Conservation (phyloP, 2,113 vertebrate species). For the Channa argus region DNA sequence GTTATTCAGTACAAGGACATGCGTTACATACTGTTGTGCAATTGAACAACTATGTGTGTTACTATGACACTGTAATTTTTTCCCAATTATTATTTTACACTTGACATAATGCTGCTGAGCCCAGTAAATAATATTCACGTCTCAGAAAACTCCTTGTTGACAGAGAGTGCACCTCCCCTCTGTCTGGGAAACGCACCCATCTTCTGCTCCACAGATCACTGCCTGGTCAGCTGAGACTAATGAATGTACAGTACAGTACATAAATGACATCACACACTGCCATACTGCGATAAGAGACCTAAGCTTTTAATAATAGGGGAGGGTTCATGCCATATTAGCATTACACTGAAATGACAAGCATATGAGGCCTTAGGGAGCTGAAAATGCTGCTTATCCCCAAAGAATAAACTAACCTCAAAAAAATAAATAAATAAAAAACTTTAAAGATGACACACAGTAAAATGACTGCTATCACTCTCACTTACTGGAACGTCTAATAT, state of each 20-base stretch:
- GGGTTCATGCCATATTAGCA: conserved; percentile 20
- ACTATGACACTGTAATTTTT: too few species aligned
- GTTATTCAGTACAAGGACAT: too few species aligned
- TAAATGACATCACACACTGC: conserved; percentile 28
- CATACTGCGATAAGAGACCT: conserved; percentile 14
- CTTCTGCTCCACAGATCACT: conserved; percentile 35
- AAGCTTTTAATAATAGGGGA: conserved; percentile 23
- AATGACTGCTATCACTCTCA: conserved; percentile 3
- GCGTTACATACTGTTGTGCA: too few species aligned
- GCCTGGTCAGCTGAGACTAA: conserved; percentile 40
- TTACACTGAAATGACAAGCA: conserved; percentile 43
- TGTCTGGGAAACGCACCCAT: conserved; percentile 16
- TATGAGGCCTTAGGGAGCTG: conserved; percentile 22
- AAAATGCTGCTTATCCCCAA: conserved; percentile 31
- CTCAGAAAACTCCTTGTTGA: neutral
- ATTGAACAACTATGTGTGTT: too few species aligned
- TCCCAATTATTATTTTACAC: neutral
- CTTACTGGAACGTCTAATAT: neutral
- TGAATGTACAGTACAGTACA: conserved; percentile 20
- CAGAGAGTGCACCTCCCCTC: conserved; percentile 1
- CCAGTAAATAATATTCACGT: conserved; percentile 13
- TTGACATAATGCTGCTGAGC: conserved; percentile 16
- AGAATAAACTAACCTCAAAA: conserved; percentile 26
- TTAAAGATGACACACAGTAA: conserved; percentile 26
- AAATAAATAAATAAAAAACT: too few species aligned